phyloP scores from a whole-genome alignment of 2,888 invertebrate genomes.

The Linnaemya vulpina region DNA sequence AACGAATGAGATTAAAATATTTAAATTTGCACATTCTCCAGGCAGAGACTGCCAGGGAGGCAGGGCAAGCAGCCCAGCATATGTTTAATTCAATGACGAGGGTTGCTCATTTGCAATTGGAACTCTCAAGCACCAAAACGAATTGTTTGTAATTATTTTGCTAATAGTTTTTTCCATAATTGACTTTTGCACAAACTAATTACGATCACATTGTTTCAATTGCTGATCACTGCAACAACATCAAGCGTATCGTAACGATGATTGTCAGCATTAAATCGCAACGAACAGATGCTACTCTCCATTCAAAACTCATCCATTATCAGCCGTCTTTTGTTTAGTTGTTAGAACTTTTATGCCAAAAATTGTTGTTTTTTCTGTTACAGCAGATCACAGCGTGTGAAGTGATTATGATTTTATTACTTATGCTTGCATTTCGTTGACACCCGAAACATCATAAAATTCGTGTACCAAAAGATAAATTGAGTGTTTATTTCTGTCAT shows the following conservation, averaged over 20 bases:
- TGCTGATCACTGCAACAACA: slow-evolving; percentile 24
- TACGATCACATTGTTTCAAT: slow-evolving; percentile 56
- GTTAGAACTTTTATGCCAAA: neutral
- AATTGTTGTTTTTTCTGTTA: slow-evolving; percentile 18
- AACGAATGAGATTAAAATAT: slow-evolving; percentile 62
- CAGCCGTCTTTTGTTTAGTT: slow-evolving; percentile 3
- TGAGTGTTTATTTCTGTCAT: slow-evolving; percentile 35
- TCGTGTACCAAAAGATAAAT: slow-evolving; percentile 35
- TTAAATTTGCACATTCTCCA: slow-evolving; percentile 14
- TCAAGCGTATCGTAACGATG: slow-evolving; percentile 33
- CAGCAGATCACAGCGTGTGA: slow-evolving; percentile 65
- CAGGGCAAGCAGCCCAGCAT: neutral
- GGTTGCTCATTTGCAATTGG: slow-evolving; percentile 12
- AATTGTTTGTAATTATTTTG: slow-evolving; percentile 64
- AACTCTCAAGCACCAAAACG: slow-evolving; percentile 55
- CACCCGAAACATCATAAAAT: slow-evolving; percentile 71
- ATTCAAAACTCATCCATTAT: slow-evolving; percentile 5
- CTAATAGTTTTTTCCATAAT: slow-evolving; percentile 20
- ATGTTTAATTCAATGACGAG: slow-evolving; percentile 16
- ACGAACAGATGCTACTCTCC: slow-evolving; percentile 57
- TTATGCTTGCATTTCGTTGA: slow-evolving; percentile 70
- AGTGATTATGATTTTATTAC: slow-evolving; percentile 76
- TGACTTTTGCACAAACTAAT: slow-evolving; percentile 55
- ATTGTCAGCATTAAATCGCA: slow-evolving; percentile 68
- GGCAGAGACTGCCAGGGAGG: neutral